Evolutionary conservation across 2,113 vertebrate genomes (phyloP), one percentile per base, ranked within the genome.

Genomic region (Polypterus senegalus): DNA sequence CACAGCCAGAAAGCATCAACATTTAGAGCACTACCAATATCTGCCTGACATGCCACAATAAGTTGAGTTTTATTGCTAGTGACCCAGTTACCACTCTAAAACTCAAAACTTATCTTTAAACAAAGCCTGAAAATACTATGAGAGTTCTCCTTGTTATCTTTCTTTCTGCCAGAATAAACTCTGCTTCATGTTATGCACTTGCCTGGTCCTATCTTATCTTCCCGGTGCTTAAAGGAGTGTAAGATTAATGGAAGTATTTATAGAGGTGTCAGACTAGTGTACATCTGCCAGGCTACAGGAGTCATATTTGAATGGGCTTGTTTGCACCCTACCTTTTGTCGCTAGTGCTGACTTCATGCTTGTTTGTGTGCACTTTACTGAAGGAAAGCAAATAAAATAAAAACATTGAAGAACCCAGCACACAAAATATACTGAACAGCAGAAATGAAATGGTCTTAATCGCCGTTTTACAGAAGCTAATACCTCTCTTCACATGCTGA

Each of bases 181-280:
- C 54, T 57, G 47, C 9, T 54, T 46, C 53, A 43, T 57, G 9
- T 49, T 54, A 47, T 6, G 52, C 48, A 57, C 55, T 60, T 49
- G 48, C 49, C 6, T 9, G 43, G 5, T 57, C 44, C 48, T 58
- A 51, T 58, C 48, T 52, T 64, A 58, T 58, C 55, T 51, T 2
- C 56, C 46, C 5, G 48, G 48, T 54, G 43, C 62, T 57, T 46
- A 53, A 44, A 63, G 54, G 61, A 63, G 46, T n/a, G 49, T 9
- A 62, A 54, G 51, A 62, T 49, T n/a, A 53, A 10, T 9, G 61
- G 7, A 46, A 52, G 4, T n/a, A 62, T n/a, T 62, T 62, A 62
- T n/a, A 44, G 44, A 10, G 49, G 51, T 44, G 53, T 54, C 10
- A 54, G 9, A 60, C 48, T 60, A 44, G 8, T 62, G 43, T 52